These are phyloP conservation scores for Actinia tenebrosa DNA, from an alignment of 64 coral and sea anemone species.

Conservation along the genomic window DNA sequence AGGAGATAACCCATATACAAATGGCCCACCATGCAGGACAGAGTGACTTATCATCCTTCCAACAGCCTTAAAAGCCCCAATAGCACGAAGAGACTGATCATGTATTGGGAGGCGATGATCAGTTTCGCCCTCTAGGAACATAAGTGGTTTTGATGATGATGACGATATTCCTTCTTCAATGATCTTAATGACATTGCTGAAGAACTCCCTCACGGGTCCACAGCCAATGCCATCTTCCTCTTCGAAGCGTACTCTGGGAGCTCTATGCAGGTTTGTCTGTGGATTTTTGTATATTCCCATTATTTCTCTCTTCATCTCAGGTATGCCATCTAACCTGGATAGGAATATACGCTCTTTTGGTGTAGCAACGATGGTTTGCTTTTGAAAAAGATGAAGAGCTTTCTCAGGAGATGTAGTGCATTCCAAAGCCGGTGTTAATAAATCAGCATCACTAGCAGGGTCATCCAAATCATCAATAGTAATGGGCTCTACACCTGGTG, in stretches of 20 bases:
- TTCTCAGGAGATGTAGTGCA: neutral
- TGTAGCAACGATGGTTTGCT: neutral
- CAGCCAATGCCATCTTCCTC: conserved; percentile 42
- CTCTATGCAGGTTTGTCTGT: conserved; percentile 21
- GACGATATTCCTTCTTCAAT: conserved; percentile 42
- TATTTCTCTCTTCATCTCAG: conserved; percentile 22
- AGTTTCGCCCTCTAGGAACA: conserved; percentile 41
- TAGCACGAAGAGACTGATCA: conserved; percentile 21
- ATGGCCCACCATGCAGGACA: conserved; percentile 44
- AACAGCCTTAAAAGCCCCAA: conserved; percentile 27
- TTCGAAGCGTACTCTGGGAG: conserved; percentile 32
- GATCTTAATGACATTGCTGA: conserved; percentile 20
- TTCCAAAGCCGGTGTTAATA: conserved; percentile 15
- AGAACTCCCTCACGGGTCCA: conserved; percentile 31
- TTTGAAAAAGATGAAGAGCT: conserved; percentile 21
- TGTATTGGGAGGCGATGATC: conserved; percentile 39
- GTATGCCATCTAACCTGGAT: conserved; percentile 26
- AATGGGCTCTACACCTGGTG: neutral
- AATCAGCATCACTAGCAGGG: conserved; percentile 5
- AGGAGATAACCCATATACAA: conserved; percentile 28
- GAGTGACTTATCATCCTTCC: conserved; percentile 53
- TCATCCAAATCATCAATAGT: conserved; percentile 10
- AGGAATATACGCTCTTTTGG: conserved; percentile 16
- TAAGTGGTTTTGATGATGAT: conserved; percentile 13
- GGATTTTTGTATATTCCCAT: conserved; percentile 55